Percentiles rank a stretch among this genome's conserved stretches.
phyloP scores from a whole-genome alignment of 2,797 vertebrate genomes.

The Crenichthys baileyi region DNA sequence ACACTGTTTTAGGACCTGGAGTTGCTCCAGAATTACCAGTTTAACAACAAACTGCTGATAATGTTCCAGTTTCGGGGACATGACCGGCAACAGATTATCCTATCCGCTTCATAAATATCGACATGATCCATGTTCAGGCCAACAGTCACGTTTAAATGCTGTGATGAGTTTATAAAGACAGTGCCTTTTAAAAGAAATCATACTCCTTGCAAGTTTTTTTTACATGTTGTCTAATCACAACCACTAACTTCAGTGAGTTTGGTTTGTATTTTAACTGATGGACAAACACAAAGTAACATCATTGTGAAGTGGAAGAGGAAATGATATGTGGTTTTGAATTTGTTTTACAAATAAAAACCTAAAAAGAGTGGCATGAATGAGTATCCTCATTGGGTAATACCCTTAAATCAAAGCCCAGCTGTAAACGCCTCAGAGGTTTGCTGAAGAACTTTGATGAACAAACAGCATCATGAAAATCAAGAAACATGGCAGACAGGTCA shows the following conservation, averaged over 20 bases:
- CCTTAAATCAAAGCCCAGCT: background rate
- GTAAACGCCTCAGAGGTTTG: background rate
- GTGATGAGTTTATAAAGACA: background rate
- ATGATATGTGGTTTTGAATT: background rate
- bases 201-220: background rate
- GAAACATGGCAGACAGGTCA: background rate
- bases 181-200: background rate
- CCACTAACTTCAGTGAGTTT: background rate
- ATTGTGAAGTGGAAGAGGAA: background rate
- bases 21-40: slow-evolving; percentile 46
- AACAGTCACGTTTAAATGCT: background rate
- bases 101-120: background rate
- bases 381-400: background rate
- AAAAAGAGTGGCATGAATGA: too few species aligned
- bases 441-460: background rate
- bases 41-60: slow-evolving; percentile 21
- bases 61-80: slow-evolving; percentile 30
- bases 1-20: slow-evolving; percentile 56
- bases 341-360: too few species aligned
- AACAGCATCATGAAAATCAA: background rate
- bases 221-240: background rate
- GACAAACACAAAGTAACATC: background rate
- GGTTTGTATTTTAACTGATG: background rate
- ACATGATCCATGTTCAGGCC: background rate
- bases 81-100: slow-evolving; percentile 23